phyloP scores from a whole-genome alignment of 2,113 vertebrate species.

The Psilopsiagon aymara region DNA sequence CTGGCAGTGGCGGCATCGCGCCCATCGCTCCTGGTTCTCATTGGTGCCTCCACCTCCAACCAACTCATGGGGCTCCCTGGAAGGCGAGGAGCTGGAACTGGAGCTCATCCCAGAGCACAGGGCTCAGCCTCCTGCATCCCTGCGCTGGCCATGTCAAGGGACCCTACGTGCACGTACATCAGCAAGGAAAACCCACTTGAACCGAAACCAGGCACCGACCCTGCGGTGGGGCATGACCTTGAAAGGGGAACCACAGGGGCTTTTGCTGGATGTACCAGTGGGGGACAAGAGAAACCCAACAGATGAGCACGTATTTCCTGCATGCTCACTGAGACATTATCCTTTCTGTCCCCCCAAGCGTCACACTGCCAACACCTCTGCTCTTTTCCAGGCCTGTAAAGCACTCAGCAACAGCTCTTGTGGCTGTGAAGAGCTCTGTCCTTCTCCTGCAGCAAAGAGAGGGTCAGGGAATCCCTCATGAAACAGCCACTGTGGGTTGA shows the following conservation, averaged over 20 bases:
- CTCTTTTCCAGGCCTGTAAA: neutral
- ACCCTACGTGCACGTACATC: fast-evolving
- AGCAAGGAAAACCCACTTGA: fast-evolving
- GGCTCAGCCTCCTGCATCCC: neutral
- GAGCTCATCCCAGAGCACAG: fast-evolving
- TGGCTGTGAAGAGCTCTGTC: neutral
- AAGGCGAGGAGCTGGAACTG: neutral
- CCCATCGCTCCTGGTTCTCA: neutral
- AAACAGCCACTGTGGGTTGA: neutral
- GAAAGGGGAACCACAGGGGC: neutral
- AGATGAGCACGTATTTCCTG: neutral
- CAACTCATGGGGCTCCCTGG: neutral
- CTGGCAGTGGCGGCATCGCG: fast-evolving
- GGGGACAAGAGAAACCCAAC: neutral
- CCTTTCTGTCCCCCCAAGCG: neutral
- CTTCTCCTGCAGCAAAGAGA: neutral
- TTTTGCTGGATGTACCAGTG: fast-evolving
- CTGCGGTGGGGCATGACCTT: fast-evolving
- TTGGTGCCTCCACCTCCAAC: neutral
- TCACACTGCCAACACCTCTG: fast-evolving
- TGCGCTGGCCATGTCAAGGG: fast-evolving
- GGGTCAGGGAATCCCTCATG: fast-evolving
- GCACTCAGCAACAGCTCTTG: fast-evolving
- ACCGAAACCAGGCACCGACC: fast-evolving
- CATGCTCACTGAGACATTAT: fast-evolving